Percentiles rank a stretch among this genome's conserved stretches.
phyloP scores from a whole-genome alignment of 2,888 invertebrate genomes.

The Geotrupes spiniger region DNA sequence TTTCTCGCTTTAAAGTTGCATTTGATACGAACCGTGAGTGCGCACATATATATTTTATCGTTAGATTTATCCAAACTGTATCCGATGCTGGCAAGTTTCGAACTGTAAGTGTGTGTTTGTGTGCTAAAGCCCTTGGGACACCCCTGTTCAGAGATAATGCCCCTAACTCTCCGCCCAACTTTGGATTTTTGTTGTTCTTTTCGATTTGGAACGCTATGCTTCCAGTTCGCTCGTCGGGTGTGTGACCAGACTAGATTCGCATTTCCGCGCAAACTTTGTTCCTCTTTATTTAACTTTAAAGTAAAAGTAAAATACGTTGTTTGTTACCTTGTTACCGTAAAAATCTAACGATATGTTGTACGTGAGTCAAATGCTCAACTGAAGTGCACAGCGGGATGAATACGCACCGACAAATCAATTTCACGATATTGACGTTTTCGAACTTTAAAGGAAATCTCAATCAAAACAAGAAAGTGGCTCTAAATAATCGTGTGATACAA shows the following conservation, averaged over 20 bases:
- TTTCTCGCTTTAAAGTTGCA: constrained; percentile 23
- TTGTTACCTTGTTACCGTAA: constrained; percentile 21
- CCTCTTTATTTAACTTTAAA: constrained; percentile 24
- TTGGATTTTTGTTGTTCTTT: constrained; percentile 45
- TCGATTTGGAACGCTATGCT: constrained; percentile 41
- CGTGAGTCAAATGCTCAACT: too few relatives aligned
- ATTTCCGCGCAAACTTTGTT: constrained; percentile 25
- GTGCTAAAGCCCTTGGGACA: constrained; percentile 35
- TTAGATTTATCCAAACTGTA: constrained; percentile 36
- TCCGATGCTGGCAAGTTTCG: constrained; percentile 33
- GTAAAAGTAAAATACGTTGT: constrained; percentile 21
- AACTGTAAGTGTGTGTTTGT: constrained; percentile 38
- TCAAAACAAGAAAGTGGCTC: too few relatives aligned
- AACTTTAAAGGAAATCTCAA: too few relatives aligned
- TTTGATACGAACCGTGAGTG: constrained; percentile 8
- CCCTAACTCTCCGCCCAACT: constrained; percentile 42
- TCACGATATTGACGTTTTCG: too few relatives aligned
- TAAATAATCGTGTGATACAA: too few relatives aligned
- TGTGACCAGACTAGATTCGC: constrained; percentile 42
- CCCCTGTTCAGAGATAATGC: constrained; percentile 42
- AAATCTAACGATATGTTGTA: not conserved
- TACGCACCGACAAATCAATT: too few relatives aligned
- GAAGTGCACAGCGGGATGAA: too few relatives aligned
- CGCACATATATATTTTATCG: constrained; percentile 33
- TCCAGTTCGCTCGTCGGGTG: constrained; percentile 34